Percentiles rank a stretch among this genome's conserved stretches.
These are phyloP conservation scores for Oophaga pumilio DNA, from an alignment of 2,113 vertebrate genomes.

Conservation along the genomic window DNA sequence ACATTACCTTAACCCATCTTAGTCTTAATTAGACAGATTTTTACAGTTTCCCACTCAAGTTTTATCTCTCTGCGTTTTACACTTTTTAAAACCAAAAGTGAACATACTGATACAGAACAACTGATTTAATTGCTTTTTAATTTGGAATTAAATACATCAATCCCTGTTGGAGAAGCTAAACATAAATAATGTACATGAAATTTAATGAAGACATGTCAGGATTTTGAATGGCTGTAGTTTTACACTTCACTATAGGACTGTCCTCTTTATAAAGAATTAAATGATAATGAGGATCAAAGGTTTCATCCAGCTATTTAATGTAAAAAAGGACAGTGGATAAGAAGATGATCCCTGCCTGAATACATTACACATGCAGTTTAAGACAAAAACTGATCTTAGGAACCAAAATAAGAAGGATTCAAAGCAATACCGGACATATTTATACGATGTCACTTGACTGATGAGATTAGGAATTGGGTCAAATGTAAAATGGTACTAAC, in stretches of 20 bases:
- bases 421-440: not conserved
- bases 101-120: slow-evolving; percentile 35
- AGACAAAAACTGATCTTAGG: not conserved
- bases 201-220: slow-evolving; percentile 20
- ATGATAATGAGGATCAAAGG: not conserved
- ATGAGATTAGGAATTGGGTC: not conserved
- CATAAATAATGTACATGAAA: slow-evolving; percentile 29
- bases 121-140: slow-evolving; percentile 56
- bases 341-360: not conserved
- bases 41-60: slow-evolving; percentile 20
- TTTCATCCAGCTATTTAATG: not conserved
- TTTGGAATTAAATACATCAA: slow-evolving; percentile 49
- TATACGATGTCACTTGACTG: not conserved
- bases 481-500: not conserved
- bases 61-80: not conserved
- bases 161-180: slow-evolving; percentile 13
- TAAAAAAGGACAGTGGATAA: not conserved
- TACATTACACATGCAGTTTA: not conserved
- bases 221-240: slow-evolving; percentile 18
- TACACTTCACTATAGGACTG: not conserved
- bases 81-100: slow-evolving; percentile 23
- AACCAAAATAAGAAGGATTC: not conserved
- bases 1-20: slow-evolving; percentile 33
- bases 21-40: slow-evolving; percentile 42
- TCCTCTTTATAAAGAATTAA: not conserved